Percentiles rank a stretch among this genome's conserved stretches.
Conservation (phyloP, 2,113 vertebrate species). For the Cryptoleucopteryx plumbea region DNA sequence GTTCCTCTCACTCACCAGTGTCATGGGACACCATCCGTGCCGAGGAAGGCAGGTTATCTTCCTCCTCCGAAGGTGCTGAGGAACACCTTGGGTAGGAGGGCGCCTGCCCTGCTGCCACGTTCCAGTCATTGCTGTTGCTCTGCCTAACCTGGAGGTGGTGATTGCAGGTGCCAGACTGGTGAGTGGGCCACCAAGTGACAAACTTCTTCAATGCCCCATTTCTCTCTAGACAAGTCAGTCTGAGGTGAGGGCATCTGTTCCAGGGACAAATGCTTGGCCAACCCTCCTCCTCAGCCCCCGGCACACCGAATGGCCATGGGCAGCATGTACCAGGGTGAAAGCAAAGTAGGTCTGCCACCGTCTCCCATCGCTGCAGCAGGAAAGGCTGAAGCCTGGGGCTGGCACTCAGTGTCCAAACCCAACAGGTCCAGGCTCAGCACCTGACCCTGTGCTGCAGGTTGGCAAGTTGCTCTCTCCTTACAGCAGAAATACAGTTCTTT, state of each 20-base stretch:
- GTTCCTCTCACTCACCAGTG: neutral
- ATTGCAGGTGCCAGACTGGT: neutral
- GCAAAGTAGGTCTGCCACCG: neutral
- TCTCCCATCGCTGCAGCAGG: neutral
- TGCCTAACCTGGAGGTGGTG: neutral
- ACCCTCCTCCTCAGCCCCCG: neutral
- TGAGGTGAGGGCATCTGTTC: neutral
- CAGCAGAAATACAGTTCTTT: neutral
- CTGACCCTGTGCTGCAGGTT: neutral
- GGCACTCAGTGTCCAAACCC: fast-evolving
- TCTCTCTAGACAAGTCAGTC: neutral
- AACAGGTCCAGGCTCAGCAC: neutral
- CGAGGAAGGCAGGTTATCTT: neutral
- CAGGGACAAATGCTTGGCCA: neutral
- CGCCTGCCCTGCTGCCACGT: fast-evolving
- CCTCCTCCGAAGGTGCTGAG: neutral
- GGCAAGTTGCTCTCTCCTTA: fast-evolving
- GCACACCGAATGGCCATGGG: neutral
- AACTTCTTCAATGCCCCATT: neutral
- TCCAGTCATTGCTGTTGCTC: neutral
- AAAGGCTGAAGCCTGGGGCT: neutral
- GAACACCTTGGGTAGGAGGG: neutral
- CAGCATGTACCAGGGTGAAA: neutral
- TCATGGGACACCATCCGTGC: neutral
- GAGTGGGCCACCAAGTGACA: fast-evolving